Evolutionary conservation across 1,140 invertebrate genomes (phyloP).

Genomic region (Zaprionus capensis): DNA sequence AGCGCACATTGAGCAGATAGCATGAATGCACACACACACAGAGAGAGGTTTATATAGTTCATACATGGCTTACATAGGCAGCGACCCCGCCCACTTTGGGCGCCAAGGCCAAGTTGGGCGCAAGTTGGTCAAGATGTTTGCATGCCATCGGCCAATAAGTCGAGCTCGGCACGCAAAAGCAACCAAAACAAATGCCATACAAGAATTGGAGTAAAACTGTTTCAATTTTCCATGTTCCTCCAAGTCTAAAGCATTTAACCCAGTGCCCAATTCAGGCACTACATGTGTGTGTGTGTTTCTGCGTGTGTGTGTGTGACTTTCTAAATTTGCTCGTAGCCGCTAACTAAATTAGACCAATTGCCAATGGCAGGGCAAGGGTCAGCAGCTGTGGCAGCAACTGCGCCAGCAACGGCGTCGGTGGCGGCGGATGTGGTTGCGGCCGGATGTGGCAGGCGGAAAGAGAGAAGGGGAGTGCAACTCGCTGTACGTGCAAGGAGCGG

Average conservation of each 20-base stretch:
- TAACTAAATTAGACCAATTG: constrained; percentile 65
- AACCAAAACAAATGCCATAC: constrained; percentile 46
- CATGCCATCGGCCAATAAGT: constrained; percentile 80
- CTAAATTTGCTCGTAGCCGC: constrained; percentile 51
- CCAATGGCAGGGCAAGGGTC: constrained; percentile 50
- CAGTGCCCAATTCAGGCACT: background rate
- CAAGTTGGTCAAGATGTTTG: constrained; percentile 65
- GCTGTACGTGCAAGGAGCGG: constrained; percentile 26
- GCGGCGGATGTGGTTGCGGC: constrained; percentile 58
- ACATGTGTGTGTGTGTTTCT: constrained; percentile 23
- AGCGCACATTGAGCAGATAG: constrained; percentile 46
- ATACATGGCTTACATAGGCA: background rate
- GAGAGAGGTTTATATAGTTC: constrained; percentile 15
- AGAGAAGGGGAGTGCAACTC: background rate
- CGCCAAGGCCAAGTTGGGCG: constrained; percentile 70
- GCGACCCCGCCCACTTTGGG: background rate
- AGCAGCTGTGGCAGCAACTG: constrained; percentile 44
- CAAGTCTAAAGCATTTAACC: constrained; percentile 38
- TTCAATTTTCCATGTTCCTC: background rate
- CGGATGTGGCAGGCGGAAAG: constrained; percentile 53
- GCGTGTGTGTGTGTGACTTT: constrained; percentile 47
- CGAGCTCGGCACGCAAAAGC: constrained; percentile 65
- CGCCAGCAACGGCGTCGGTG: background rate
- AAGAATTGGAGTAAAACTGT: constrained; percentile 54
- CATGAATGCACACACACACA: constrained; percentile 27